Conservation (phyloP, 2,888 invertebrate species). For the Neocrepidodera transversa region DNA sequence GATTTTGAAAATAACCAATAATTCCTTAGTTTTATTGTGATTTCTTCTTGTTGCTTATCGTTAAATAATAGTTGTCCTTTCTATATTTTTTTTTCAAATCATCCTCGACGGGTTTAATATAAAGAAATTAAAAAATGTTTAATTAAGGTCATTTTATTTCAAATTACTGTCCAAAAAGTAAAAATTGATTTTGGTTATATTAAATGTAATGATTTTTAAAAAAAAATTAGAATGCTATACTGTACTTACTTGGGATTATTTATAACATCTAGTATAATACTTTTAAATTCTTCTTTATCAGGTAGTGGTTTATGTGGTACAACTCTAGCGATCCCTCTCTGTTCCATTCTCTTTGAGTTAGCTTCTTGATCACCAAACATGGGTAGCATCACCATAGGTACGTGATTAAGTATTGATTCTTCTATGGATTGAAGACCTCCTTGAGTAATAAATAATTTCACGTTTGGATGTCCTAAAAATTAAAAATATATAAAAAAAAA, state of each 20-base stretch:
- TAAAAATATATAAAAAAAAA: neutral
- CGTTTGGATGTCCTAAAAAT: conserved; percentile 45
- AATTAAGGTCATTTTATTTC: too few relatives aligned
- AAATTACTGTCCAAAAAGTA: too few relatives aligned
- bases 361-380: conserved; percentile 46
- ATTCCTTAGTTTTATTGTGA: too few relatives aligned
- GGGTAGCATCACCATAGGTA: conserved; percentile 49
- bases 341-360: conserved; percentile 42
- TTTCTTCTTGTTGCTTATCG: too few relatives aligned
- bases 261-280: conserved; percentile 47
- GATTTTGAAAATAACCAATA: too few relatives aligned
- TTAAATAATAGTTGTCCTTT: too few relatives aligned
- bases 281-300: conserved; percentile 39
- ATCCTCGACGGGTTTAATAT: too few relatives aligned
- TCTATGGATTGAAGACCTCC: conserved; percentile 45
- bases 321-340: conserved; percentile 39
- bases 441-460: conserved; percentile 49
- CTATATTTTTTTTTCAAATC: too few relatives aligned
- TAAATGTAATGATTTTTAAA: too few relatives aligned
- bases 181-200: too few relatives aligned
- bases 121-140: too few relatives aligned
- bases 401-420: conserved; percentile 42
- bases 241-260: conserved; percentile 46
- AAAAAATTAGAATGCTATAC: too few relatives aligned
- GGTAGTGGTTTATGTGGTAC: conserved; percentile 6